Base-by-base conservation (phyloP, 2,888 invertebrate species). In the Phyllotreta striolata region DNA sequence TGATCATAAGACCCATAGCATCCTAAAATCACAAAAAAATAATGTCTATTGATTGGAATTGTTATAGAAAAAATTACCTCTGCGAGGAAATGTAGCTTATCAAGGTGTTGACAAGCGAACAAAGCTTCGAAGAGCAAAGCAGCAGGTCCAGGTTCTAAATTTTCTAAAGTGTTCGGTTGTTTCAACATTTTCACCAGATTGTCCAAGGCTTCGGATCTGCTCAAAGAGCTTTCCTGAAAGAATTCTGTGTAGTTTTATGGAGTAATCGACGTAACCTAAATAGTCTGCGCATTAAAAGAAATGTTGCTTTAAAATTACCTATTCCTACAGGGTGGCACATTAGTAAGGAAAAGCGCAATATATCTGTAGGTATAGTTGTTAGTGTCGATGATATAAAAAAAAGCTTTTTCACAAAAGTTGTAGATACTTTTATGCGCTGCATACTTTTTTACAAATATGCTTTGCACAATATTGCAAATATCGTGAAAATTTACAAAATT, bases 1-100 rank as follows among this genome's bases (percentile, higher is more conserved):
- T 69, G 34, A 80, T 73, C 35, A 80, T 57, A 24, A 76, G 59
- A 39, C 55, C 69, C 7, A 82, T 63, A 41, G 76, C 78, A 62
- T 79, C 79, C 80, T 77, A 59, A 58, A 69, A 71, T 7, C 4
- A 47, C 14, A 35, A 56, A 10, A n/a, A 40, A 34, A 58, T 7
- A 9, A 9, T 40, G 8, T 55, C 12, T 6, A 37, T 46, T 57
- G n/a, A 47, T 47, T 13, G n/a, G 35, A 9, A 44, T 56, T 57
- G n/a, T 12, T 12, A 24, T 35, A 7, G 5, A 10, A 38, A 44
- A 57, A 68, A 70, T 67, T 66, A 74, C 74, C 55, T 74, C 72
- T n/a, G 73, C 73, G 46, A 72, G 55, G 24, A 49, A 68, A 56
- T 73, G 74, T 6, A 73, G 49, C 46, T 72, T 64, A 60, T 74